Evolutionary conservation across 2,888 invertebrate genomes (phyloP), one percentile per base, ranked within the genome.

Genomic region (Eucriotettix oculatus): DNA sequence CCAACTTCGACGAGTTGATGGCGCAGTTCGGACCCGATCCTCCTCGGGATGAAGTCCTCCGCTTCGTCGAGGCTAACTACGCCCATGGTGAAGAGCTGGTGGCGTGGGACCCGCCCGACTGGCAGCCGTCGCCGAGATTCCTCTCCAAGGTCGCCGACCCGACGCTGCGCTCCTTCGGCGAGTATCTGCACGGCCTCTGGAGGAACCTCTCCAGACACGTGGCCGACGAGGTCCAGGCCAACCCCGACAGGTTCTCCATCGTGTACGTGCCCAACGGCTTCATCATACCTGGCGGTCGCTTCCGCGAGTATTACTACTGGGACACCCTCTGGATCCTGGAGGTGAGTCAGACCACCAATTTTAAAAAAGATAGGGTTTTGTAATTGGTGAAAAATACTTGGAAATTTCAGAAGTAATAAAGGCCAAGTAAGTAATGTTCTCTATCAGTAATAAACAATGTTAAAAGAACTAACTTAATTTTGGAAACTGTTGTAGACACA

Each of bases 241-340:
- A 87, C 71, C 82, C 84, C 43, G 79, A 86, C 2, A 76, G 80
- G 44, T 92, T 91, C 76, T 94, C 94, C 61, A 85, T 95, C 64
- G 87, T 95, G 67, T 88, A 88, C 66, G 87, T 95, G 1, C 84
- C 88, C 0, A 80, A 95, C 71, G 85, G 87, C n/a, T 86, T 90
- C 5, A 86, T 90, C 65, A 85, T 95, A 0, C 96, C 96, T 16
- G 82, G 88, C 65, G 80, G 91, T 63, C 68, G 91, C 70, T 80
- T 91, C 75, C 74, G 76, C 68, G 87, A 86, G 68, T 76, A 85
- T 59, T 91, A 90, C 71, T 91, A 91, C 70, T 91, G 91, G 91
- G 91, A 92, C 68, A 83, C 90, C 0, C 91, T 85, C 71, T 92
- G 91, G 90, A 87, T 89, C 58, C 77, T 91, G 54, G 83, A 87